phyloP scores from a whole-genome alignment of 2,888 invertebrate genomes.

The Oligia fasciuncula region DNA sequence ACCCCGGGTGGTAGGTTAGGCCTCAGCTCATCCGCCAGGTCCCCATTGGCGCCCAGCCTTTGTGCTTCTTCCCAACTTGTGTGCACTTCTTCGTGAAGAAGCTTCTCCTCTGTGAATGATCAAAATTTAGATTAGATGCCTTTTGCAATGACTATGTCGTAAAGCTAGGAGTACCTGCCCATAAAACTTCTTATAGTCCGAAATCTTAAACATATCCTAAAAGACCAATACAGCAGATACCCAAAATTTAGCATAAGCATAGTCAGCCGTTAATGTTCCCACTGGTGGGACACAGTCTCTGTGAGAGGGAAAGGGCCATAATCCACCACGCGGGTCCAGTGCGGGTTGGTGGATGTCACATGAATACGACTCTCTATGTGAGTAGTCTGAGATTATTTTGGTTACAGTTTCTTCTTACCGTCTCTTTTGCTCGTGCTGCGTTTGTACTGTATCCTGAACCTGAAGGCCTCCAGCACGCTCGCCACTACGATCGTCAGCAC shows the following conservation, averaged over 20 bases:
- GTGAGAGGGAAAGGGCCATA: too few relatives aligned
- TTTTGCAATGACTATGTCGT: neutral
- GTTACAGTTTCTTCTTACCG: conserved; percentile 82
- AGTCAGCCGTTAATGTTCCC: too few relatives aligned
- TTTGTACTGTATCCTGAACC: conserved; percentile 96
- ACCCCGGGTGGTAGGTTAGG: conserved; percentile 84
- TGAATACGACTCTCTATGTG: too few relatives aligned
- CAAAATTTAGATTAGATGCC: neutral
- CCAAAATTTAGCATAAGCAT: neutral
- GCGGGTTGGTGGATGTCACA: too few relatives aligned
- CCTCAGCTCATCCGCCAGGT: conserved; percentile 83
- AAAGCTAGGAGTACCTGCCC: neutral
- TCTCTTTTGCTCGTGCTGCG: conserved; percentile 94
- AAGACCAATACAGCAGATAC: neutral
- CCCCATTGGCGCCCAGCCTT: conserved; percentile 82
- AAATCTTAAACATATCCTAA: neutral
- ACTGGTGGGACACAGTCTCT: too few relatives aligned
- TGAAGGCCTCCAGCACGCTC: conserved; percentile 96
- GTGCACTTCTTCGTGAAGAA: conserved; percentile 93
- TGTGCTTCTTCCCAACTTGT: conserved; percentile 93
- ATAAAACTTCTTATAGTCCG: neutral
- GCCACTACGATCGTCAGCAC: conserved; percentile 97
- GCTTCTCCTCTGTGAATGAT: conserved; percentile 91
- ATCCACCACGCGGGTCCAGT: too few relatives aligned
- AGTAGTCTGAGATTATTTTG: neutral